phyloP scores from a whole-genome alignment of 2,888 invertebrate species.

The Plebejus argus region DNA sequence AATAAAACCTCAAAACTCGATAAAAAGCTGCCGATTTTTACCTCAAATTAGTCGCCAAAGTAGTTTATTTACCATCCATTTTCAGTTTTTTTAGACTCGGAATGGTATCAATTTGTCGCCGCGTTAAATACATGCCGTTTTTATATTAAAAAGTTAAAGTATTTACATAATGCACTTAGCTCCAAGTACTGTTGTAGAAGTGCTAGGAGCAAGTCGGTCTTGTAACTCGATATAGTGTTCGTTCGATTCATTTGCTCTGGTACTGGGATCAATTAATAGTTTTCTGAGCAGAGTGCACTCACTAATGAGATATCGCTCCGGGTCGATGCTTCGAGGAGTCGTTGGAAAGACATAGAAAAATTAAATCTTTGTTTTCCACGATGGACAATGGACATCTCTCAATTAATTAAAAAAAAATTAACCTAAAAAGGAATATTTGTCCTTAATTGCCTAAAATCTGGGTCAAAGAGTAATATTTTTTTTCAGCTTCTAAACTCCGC shows the following conservation, averaged over 20 bases:
- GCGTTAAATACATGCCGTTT: too few species aligned
- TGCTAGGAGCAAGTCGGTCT: background rate
- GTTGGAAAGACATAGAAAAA: background rate
- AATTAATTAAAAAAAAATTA: background rate
- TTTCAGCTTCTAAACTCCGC: background rate
- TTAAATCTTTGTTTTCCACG: background rate
- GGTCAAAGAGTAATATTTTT: background rate
- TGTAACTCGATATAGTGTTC: background rate
- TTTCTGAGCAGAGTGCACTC: background rate
- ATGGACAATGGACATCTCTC: too few species aligned
- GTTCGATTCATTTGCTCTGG: background rate
- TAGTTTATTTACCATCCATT: too few species aligned
- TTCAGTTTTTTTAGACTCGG: too few species aligned
- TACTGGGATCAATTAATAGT: background rate
- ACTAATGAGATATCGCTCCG: background rate
- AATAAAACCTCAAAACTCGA: too few species aligned
- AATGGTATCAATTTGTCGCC: too few species aligned
- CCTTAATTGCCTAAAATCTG: background rate
- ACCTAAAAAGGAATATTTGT: background rate
- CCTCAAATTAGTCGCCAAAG: too few species aligned
- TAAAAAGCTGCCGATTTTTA: too few species aligned
- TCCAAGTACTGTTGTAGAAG: background rate
- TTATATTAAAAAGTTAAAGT: background rate
- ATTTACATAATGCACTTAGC: background rate
- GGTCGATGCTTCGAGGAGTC: background rate